Evolutionary conservation across 2,888 invertebrate species (phyloP).

Genomic region (Coenonympha glycerion): DNA sequence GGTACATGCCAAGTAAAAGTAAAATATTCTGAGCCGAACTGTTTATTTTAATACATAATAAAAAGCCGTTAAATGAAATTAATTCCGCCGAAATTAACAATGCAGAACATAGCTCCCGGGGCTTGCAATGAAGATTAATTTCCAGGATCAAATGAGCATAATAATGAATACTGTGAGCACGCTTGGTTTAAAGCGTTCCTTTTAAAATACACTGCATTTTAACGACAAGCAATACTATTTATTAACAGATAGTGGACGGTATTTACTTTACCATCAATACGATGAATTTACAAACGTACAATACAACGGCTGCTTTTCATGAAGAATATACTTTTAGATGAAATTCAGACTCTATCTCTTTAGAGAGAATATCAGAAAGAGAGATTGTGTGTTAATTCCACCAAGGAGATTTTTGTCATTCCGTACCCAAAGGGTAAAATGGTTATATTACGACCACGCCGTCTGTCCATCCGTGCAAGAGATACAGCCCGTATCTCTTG

Average conservation of each 20-base stretch:
- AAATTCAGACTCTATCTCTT: no score
- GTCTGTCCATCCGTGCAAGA: no score
- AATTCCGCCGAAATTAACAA: slow-evolving; percentile 8
- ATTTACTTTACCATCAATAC: neutral
- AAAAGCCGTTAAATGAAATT: slow-evolving; percentile 6
- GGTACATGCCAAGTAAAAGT: no score
- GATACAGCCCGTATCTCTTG: no score
- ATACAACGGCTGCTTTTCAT: no score
- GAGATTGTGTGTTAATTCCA: no score
- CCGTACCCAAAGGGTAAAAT: no score
- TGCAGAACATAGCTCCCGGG: slow-evolving; percentile 2
- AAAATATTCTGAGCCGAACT: neutral
- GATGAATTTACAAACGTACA: neutral
- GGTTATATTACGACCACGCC: no score
- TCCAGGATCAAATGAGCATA: slow-evolving; percentile 6
- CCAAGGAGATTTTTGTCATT: no score
- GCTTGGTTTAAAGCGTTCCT: neutral
- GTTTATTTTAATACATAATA: slow-evolving; percentile 10
- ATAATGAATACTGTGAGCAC: neutral
- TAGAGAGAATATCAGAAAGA: no score
- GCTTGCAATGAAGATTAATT: slow-evolving; percentile 7
- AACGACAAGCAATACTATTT: neutral
- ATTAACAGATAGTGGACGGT: neutral
- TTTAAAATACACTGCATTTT: slow-evolving; percentile 1
- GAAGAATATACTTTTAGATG: no score